A percentile compares a stretch with the other conserved stretches of the same genome.
These are phyloP conservation scores for Molossus alvarezi DNA, from an alignment of 2,797 vertebrate genomes.

Conservation along the genomic window DNA sequence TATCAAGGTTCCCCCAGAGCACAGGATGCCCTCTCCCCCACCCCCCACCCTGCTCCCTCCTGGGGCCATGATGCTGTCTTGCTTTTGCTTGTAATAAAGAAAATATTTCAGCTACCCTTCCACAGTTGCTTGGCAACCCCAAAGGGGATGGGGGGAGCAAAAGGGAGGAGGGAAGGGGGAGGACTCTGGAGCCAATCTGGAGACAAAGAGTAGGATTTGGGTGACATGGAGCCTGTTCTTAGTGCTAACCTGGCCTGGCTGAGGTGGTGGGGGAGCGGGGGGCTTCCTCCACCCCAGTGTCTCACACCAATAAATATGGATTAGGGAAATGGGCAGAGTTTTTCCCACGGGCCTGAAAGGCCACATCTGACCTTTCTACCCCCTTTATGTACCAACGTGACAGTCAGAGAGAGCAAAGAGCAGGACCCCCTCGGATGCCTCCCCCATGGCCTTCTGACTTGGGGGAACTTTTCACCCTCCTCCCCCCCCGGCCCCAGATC, in stretches of 20 bases:
- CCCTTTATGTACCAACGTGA: conserved; percentile 91
- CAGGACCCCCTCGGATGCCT: conserved; percentile 74
- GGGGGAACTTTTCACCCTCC: conserved; percentile 78
- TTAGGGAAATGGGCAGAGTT: conserved; percentile 91
- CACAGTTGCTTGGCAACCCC: conserved; percentile 92
- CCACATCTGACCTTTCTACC: conserved; percentile 91
- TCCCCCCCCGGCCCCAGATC: conserved; percentile 59
- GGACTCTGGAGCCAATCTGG: conserved; percentile 92
- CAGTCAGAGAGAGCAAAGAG: conserved; percentile 86
- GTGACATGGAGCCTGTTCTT: conserved; percentile 91
- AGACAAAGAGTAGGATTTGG: conserved; percentile 92
- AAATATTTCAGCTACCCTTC: conserved; percentile 92
- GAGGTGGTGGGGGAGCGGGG: conserved; percentile 80
- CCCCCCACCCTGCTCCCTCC: conserved; percentile 74
- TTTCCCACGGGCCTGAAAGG: conserved; percentile 92
- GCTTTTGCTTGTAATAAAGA: conserved; percentile 92
- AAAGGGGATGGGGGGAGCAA: conserved; percentile 85
- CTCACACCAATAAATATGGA: conserved; percentile 93
- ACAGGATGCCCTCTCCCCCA: conserved; percentile 63
- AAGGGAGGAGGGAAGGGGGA: conserved; percentile 87
- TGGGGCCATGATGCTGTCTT: conserved; percentile 89
- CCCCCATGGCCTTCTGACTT: conserved; percentile 81
- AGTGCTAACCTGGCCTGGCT: conserved; percentile 90
- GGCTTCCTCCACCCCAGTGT: conserved; percentile 76
- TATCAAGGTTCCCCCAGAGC: conserved; percentile 42